Evolutionary conservation across 2,888 invertebrate species (phyloP).

Genomic region (Lysandra coridon): DNA sequence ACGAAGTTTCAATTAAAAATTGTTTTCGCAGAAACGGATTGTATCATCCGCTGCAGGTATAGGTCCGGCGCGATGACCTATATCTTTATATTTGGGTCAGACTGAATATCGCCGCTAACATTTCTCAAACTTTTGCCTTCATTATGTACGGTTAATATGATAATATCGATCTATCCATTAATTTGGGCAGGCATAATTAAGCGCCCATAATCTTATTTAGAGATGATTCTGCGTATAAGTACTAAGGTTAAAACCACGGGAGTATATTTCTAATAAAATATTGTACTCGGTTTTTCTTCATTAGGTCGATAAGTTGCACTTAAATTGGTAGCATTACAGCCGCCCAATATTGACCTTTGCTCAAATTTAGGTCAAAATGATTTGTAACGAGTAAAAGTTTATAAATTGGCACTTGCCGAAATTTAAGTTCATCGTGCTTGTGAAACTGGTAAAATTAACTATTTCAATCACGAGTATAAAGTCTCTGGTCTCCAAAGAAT

Average conservation of each 20-base stretch:
- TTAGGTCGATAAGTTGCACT: background rate
- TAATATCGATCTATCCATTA: background rate
- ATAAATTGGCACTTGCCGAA: background rate
- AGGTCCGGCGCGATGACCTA: constrained; percentile 58
- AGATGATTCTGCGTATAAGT: background rate
- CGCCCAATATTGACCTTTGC: too few species aligned
- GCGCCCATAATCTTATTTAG: background rate
- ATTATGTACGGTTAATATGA: constrained; percentile 21
- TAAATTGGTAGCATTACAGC: background rate
- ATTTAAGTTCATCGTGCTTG: background rate
- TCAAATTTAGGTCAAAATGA: background rate
- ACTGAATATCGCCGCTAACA: constrained; percentile 51
- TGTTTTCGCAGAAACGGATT: constrained; percentile 51
- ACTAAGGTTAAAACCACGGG: too few species aligned
- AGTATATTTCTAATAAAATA: background rate
- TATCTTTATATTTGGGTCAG: constrained; percentile 69
- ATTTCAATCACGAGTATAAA: background rate
- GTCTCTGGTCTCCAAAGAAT: background rate
- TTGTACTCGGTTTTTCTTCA: background rate
- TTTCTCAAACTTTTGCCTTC: constrained; percentile 30
- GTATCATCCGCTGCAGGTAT: constrained; percentile 47
- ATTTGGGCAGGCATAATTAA: background rate
- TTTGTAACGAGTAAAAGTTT: background rate
- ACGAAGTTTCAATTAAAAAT: constrained; percentile 59
- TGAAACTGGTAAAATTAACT: background rate